phyloP scores from a whole-genome alignment of 2,113 vertebrate species.

The Hoplias malabaricus region DNA sequence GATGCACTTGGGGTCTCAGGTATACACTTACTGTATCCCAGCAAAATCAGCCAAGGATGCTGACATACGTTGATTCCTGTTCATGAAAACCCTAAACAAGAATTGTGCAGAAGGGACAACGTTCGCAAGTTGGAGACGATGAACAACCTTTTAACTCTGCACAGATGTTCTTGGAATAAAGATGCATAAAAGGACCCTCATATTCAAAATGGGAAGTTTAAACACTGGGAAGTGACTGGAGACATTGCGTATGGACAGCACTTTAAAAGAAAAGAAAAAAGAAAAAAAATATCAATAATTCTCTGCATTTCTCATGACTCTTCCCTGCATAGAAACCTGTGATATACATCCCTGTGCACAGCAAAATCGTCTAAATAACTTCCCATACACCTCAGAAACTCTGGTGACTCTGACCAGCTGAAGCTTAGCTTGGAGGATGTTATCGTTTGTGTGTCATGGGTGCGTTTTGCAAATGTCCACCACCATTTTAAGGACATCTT shows the following conservation, averaged over 20 bases:
- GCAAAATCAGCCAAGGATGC: constrained; percentile 47
- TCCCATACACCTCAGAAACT: constrained; percentile 6
- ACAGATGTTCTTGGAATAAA: background rate
- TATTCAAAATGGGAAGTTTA: background rate
- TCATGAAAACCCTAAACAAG: constrained; percentile 8
- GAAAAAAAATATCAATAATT: background rate
- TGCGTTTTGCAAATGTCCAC: constrained; percentile 41
- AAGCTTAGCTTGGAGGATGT: constrained; percentile 35
- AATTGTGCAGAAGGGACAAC: background rate
- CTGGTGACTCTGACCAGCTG: constrained; percentile 33
- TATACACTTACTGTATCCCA: constrained; percentile 37
- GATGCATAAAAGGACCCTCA: background rate
- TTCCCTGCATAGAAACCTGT: background rate
- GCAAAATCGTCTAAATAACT: constrained; percentile 31
- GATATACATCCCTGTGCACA: constrained; percentile 20
- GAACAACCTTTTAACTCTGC: constrained; percentile 15
- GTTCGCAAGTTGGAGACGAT: constrained; percentile 15
- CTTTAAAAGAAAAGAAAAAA: background rate
- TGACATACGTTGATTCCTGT: constrained; percentile 17
- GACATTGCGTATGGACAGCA: background rate
- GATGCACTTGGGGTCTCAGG: constrained; percentile 43
- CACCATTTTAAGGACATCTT: constrained; percentile 17
- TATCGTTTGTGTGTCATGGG: constrained; percentile 39
- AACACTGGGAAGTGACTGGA: background rate
- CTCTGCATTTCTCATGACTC: constrained; percentile 1